Evolutionary conservation across 1,140 invertebrate genomes (phyloP).

Genomic region (Anoplophora glabripennis): DNA sequence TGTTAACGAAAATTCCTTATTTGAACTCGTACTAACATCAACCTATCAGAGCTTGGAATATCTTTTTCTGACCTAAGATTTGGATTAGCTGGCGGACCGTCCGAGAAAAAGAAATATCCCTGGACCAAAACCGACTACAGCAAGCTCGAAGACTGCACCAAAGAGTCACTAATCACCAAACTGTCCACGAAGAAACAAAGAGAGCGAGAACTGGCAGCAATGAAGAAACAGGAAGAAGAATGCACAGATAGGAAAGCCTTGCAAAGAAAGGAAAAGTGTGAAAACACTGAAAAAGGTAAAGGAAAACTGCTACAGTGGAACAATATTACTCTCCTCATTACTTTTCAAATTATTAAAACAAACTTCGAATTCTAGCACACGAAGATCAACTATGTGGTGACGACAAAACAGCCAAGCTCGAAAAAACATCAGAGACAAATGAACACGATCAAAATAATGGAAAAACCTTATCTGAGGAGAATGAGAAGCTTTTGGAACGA

Average conservation of each 20-base stretch:
- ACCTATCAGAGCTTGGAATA: too few relatives aligned
- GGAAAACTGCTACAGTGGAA: too few relatives aligned
- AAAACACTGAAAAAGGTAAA: slow-evolving; percentile 13
- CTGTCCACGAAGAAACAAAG: slow-evolving; percentile 1
- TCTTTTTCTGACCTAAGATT: too few relatives aligned
- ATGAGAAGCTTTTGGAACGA: slow-evolving; percentile 1
- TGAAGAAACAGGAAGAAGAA: slow-evolving; percentile 3
- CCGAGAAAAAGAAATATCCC: slow-evolving; percentile 1
- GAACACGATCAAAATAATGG: background rate
- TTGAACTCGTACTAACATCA: too few relatives aligned
- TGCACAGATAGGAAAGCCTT: slow-evolving; percentile 4
- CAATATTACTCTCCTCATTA: too few relatives aligned
- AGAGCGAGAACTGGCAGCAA: background rate
- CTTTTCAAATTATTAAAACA: too few relatives aligned
- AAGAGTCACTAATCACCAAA: background rate
- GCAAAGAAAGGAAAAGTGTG: slow-evolving; percentile 17
- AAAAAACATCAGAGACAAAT: too few relatives aligned
- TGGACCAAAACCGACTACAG: background rate
- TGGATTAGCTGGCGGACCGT: background rate
- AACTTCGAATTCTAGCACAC: too few relatives aligned
- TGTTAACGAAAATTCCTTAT: too few relatives aligned
- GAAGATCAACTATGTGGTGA: too few relatives aligned
- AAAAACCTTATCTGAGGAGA: slow-evolving; percentile 8
- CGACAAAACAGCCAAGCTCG: too few relatives aligned
- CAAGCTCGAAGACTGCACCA: background rate